phyloP scores from a whole-genome alignment of 1,140 invertebrate species.

The Drosophila sproati region DNA sequence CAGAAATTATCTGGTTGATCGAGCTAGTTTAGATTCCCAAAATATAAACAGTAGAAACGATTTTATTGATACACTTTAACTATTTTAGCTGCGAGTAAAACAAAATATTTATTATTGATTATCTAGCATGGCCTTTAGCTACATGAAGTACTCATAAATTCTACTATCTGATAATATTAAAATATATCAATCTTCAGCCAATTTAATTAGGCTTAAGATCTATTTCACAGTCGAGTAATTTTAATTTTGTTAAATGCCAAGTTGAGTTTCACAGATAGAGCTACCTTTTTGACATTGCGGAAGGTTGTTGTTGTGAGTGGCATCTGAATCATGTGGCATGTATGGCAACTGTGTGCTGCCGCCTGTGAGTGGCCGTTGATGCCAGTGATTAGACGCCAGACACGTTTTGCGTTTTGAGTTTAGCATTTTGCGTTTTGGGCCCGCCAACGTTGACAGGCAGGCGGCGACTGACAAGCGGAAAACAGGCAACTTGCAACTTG shows the following conservation, averaged over 20 bases:
- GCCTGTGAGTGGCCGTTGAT: conserved; percentile 59
- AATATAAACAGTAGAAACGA: too few relatives aligned
- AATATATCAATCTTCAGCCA: too few relatives aligned
- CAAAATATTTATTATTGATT: too few relatives aligned
- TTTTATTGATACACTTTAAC: too few relatives aligned
- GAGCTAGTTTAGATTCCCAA: too few relatives aligned
- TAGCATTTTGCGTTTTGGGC: conserved; percentile 34
- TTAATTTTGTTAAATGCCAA: neutral
- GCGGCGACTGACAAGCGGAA: conserved; percentile 19
- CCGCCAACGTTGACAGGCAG: conserved; percentile 72
- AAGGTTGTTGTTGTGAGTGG: conserved; percentile 5
- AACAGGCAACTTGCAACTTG: conserved; percentile 17
- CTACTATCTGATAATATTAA: too few relatives aligned
- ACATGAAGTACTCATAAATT: too few relatives aligned
- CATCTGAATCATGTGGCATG: conserved; percentile 13
- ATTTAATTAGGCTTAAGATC: too few relatives aligned
- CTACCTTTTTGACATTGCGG: conserved; percentile 23
- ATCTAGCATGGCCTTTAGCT: too few relatives aligned
- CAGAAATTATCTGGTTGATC: too few relatives aligned
- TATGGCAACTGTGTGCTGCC: conserved; percentile 2
- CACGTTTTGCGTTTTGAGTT: conserved; percentile 59
- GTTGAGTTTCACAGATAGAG: neutral
- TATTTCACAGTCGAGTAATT: too few relatives aligned
- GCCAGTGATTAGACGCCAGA: conserved; percentile 67
- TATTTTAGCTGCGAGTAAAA: too few relatives aligned